Evolutionary conservation across 2,797 vertebrate genomes (phyloP).

Genomic region (Arvicola amphibius): DNA sequence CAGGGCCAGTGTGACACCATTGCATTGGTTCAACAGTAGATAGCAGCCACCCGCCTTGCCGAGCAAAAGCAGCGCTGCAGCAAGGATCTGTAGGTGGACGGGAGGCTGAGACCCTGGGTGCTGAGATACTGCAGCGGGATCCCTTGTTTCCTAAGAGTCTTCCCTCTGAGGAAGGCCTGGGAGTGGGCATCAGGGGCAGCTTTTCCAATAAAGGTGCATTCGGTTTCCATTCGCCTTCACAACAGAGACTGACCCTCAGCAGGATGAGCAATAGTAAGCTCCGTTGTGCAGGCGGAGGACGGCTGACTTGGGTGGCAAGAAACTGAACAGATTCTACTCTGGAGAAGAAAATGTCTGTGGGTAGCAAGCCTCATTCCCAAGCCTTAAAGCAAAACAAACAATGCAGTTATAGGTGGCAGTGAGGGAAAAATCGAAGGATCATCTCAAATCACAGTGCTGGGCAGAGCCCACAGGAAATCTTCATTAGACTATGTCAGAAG

Average conservation of each 20-base stretch:
- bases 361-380: slow-evolving; percentile 57
- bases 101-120: background rate
- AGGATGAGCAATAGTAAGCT: slow-evolving; percentile 63
- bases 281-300: slow-evolving; percentile 53
- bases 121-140: background rate
- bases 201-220: slow-evolving; percentile 72
- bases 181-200: slow-evolving; percentile 24
- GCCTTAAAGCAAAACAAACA: background rate
- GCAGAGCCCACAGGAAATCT: slow-evolving; percentile 19
- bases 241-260: slow-evolving; percentile 60
- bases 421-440: slow-evolving; percentile 61
- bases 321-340: slow-evolving; percentile 54
- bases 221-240: slow-evolving; percentile 73
- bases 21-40: background rate
- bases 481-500: slow-evolving; percentile 38
- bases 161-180: background rate
- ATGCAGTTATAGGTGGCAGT: background rate
- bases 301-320: slow-evolving; percentile 58
- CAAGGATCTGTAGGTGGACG: background rate
- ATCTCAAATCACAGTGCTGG: slow-evolving; percentile 48
- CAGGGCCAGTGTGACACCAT: background rate
- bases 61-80: background rate
- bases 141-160: background rate
- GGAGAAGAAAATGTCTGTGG: slow-evolving; percentile 64
- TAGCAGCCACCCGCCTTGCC: background rate